Base-by-base conservation (phyloP, 2,888 invertebrate genomes). In the Aelia acuminata region DNA sequence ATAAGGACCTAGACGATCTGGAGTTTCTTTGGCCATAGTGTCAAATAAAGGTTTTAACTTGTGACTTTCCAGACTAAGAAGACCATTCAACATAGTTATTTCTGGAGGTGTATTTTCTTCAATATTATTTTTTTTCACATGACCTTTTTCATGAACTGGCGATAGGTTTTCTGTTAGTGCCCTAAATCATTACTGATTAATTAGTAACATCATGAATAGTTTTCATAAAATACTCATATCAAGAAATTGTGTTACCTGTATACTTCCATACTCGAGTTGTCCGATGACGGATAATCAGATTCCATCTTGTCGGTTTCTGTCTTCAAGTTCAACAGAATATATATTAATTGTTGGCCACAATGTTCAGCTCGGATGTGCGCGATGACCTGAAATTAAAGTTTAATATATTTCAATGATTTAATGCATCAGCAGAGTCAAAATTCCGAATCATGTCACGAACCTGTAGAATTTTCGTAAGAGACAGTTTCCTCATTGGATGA, bases 391-490 rank as follows among this genome's bases (percentile, higher is more conserved):
- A 75, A 88, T 43, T 75, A 39, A 11, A 22, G 22, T 80, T 80
- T 22, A 15, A 75, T 20, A 13, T 63, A 39, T 7, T 43, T 35
- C 11, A 80, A 43, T 43, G 39, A 84, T 57, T 88, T n/a, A 31
- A 84, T 1, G 13, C 8, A 87, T 43, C 20, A 50, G n/a, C 8
- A 0, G 7, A 49, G 84, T 5, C 26, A 20, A 75, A 87, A n/a
- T 48, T 80, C 11, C 49, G 35, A 35, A 22, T 35, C 1, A 39
- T 7, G 31, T 70, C n/a, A 48, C 91, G 91, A 91, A 96, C 95
- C 94, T 97, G 96, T 43, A 97, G 93, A 89, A 97, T 94, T 92
- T 94, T 94, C 0, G 95, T 95, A 85, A 96, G 94, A 8, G 96
- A 95, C 47, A 97, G 94, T 90, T 95, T 94, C 92, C 95, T 95